phyloP scores from a whole-genome alignment of 35 echinoderm and acorn worm species.

The Apostichopus californicus region DNA sequence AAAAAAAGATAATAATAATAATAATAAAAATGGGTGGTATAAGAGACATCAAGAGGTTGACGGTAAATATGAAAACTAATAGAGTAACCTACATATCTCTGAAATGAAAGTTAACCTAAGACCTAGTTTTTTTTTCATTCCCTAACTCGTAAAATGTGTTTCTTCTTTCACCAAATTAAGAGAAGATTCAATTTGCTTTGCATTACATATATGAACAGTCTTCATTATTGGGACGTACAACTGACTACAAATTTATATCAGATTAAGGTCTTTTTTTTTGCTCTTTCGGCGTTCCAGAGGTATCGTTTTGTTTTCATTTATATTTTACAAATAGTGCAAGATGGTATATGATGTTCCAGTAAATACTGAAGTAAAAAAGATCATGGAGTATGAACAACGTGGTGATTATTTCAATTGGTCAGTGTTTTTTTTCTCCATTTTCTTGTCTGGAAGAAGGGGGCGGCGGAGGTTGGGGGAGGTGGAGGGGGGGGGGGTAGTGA shows the following conservation, averaged over 20 bases:
- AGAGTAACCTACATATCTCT: slow-evolving; percentile 15
- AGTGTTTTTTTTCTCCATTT: no score
- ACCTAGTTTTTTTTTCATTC: not conserved
- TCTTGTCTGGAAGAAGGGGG: no score
- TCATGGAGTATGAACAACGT: no score
- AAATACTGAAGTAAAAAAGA: no score
- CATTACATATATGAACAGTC: not conserved
- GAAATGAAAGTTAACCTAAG: slow-evolving; percentile 8
- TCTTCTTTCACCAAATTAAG: not conserved
- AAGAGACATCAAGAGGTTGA: not conserved
- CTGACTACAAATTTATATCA: slow-evolving; percentile 1
- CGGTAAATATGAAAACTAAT: not conserved
- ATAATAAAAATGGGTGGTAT: not conserved
- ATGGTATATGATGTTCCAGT: no score
- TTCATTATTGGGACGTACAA: not conserved
- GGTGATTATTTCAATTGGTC: no score
- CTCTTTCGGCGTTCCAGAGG: not conserved
- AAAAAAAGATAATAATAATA: not conserved
- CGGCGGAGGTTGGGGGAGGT: no score
- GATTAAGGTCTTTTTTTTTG: not conserved
- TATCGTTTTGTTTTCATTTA: no score
- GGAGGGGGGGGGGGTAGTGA: no score
- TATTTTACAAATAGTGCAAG: no score
- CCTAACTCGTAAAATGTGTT: not conserved
- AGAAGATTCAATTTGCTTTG: not conserved